Base-by-base conservation (phyloP, 2,888 invertebrate species). In the Ectobius pallidus region DNA sequence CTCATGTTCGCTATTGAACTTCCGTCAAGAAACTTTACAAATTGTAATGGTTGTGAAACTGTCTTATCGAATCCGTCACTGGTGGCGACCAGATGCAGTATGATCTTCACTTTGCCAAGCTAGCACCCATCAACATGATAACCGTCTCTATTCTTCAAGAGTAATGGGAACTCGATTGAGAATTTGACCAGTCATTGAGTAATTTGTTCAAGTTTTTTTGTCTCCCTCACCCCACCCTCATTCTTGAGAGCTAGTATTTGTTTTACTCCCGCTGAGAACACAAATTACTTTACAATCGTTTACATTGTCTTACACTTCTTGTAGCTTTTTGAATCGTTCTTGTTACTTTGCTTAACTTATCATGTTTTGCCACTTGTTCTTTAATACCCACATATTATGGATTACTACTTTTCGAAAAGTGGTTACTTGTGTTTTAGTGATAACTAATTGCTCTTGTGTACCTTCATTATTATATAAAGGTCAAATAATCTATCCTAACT, bases 131-230 rank as follows among this genome's bases (percentile, higher is more conserved):
- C 58, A 58, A n/a, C 9, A 16, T n/a, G 58, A 58, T 58, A 58
- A 58, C n/a, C 27, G 30, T 32, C 58, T 58, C 58, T 16, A 58
- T 58, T 58, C 58, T 25, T 1, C 72, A 52, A 65, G 74, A 74
- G 52, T 71, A 72, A 74, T 74, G 73, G 75, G 63, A 63, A 34
- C 69, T 44, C 65, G 65, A 84, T 83, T 79, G 79, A 83, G 86
- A 87, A 87, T 87, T 86, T 85, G 87, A 85, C 82, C 85, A 85
- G 87, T 87, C 87, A 87, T 87, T 85, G 85, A 83, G 84, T 85
- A 85, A 85, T 86, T 86, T 86, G 83, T 84, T 84, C 84, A 16
- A 18, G 11, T 32, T 69, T 61, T 67, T 61, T 32, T 52, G 9
- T 32, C 20, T 52, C 2, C 27, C 27, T 27, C 55, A 11, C n/a